Percentiles rank a stretch among this genome's conserved stretches.
These are phyloP conservation scores for Camponotus floridanus DNA, from an alignment of 1,140 invertebrate species.

Conservation along the genomic window DNA sequence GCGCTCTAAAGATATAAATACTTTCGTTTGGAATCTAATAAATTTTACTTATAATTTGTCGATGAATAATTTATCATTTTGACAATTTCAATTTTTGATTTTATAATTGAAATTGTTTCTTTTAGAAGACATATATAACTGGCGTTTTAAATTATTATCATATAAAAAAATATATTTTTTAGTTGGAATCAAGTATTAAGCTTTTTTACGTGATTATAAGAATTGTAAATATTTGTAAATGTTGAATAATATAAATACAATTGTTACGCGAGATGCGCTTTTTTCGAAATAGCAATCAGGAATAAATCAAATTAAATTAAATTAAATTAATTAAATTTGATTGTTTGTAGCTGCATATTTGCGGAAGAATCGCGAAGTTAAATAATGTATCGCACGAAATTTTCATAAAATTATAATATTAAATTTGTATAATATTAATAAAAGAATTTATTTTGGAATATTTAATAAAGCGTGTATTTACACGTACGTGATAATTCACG, in stretches of 20 bases:
- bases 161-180: not conserved
- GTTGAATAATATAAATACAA: conserved; percentile 3
- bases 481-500: not conserved
- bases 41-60: not conserved
- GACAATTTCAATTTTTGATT: not conserved
- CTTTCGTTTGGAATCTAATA: not conserved
- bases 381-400: conserved; percentile 41
- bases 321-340: conserved; percentile 47
- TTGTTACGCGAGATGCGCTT: not conserved
- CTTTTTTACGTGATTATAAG: not conserved
- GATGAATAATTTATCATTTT: not conserved
- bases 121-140: not conserved
- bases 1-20: not conserved
- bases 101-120: not conserved
- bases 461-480: conserved; percentile 38
- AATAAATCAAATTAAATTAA: conserved; percentile 32
- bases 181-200: not conserved
- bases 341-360: conserved; percentile 26
- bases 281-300: conserved; percentile 28
- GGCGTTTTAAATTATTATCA: not conserved
- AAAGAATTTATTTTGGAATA: conserved; percentile 5
- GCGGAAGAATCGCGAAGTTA: conserved; percentile 20
- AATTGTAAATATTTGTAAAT: conserved; percentile 41
- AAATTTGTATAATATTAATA: conserved; percentile 31
- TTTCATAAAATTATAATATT: conserved; percentile 47